These are phyloP conservation scores for Pseudopleuronectes americanus DNA, from an alignment of 2,797 vertebrate species.

Conservation along the genomic window DNA sequence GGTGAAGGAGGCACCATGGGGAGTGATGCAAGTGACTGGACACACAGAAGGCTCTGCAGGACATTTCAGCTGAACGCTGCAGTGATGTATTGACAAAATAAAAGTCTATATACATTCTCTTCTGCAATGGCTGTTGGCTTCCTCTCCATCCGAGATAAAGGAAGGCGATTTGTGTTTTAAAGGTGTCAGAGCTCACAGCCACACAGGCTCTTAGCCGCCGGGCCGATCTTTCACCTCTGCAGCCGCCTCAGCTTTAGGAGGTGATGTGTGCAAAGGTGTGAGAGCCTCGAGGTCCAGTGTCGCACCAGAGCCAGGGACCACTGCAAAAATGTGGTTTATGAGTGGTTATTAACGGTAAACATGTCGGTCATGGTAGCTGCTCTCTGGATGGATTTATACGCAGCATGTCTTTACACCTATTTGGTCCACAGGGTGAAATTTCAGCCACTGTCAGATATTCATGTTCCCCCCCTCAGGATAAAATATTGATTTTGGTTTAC, in stretches of 20 bases:
- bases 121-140: conserved; percentile 10
- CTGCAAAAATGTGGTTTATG: not conserved
- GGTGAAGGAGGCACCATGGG: too few species aligned
- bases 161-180: conserved; percentile 1
- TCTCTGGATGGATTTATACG: too few species aligned
- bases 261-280: conserved; percentile 14
- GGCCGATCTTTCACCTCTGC: conserved; percentile 27
- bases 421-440: not conserved
- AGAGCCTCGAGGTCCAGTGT: conserved; percentile 9
- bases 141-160: conserved; percentile 11
- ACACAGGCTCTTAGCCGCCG: conserved; percentile 22
- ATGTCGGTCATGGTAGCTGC: too few species aligned
- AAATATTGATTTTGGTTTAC: too few species aligned
- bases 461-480: not conserved
- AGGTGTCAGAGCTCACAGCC: conserved; percentile 45
- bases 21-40: too few species aligned
- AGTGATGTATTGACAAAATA: not conserved
- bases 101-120: conserved; percentile 4
- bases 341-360: not conserved
- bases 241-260: conserved; percentile 23
- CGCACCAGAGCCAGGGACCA: not conserved
- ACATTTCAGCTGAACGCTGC: not conserved
- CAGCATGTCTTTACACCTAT: too few species aligned
- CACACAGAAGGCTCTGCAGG: not conserved
- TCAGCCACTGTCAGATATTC: not conserved